Evolutionary conservation across 2,113 vertebrate genomes (phyloP), one percentile per base, ranked within the genome.

Genomic region (Hippocampus zosterae): DNA sequence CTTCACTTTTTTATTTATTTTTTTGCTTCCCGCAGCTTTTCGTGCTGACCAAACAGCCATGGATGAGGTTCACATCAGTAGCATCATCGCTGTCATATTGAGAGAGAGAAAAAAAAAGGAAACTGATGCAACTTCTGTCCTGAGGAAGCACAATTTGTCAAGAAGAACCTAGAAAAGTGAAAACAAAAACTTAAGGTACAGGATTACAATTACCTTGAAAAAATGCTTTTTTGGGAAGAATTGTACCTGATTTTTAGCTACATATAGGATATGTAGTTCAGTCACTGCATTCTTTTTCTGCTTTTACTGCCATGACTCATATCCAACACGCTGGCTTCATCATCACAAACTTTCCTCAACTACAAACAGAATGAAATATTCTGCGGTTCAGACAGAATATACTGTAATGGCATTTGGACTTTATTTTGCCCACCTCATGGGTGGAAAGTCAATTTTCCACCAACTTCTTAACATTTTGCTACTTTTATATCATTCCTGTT

Each of bases 11-110:
- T 3, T 48, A 42, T 23, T 6, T 23, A 5, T 63, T n/a, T 13
- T 13, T 42, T 23, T 40, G 0, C 4, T 76, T 80, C 73, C 71
- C 41, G 73, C 67, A 68, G 83, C 70, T 65, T 4, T 83, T 85
- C 83, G 59, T 81, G 83, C 84, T 84, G 86, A 87, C 83, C 78
- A 79, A 80, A 79, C 62, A 19, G 74, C 68, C 60, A 53, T 29
- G 72, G 72, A 69, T 64, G 72, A 44, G 74, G 80, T 82, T 88
- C 78, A 83, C 81, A 67, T 75, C 76, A 19, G 56, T 73, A 75
- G 61, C 33, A 68, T 55, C 53, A 42, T 42, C 19, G 71, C 81
- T 82, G 76, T 85, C 74, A 80, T 52, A 65, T 53, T 71, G 16
- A 25, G 68, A 40, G 44, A 60, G 42, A 8, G 0, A 69, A 4